These are phyloP conservation scores for Florisuga fusca DNA, from an alignment of 2,797 vertebrate species.

Conservation along the genomic window DNA sequence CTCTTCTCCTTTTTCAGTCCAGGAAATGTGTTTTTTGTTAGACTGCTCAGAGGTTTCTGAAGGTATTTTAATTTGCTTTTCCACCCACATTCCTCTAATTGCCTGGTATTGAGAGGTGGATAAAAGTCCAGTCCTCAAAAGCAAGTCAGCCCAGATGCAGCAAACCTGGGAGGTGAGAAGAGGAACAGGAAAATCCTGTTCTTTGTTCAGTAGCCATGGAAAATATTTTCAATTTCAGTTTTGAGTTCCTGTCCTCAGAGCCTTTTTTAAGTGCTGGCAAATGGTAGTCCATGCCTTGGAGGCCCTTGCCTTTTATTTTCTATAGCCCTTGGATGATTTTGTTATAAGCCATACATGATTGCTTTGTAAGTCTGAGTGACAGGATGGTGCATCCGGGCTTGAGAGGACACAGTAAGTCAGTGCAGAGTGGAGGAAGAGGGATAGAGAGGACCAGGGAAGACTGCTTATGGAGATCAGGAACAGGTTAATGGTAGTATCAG, in stretches of 20 bases:
- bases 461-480: neutral
- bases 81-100: neutral
- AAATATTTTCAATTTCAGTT: neutral
- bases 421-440: neutral
- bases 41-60: neutral
- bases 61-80: neutral
- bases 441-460: neutral
- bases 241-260: neutral
- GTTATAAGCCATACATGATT: neutral
- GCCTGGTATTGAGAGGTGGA: neutral
- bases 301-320: neutral
- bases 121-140: neutral
- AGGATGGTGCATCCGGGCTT: neutral
- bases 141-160: neutral
- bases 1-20: neutral
- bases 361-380: neutral
- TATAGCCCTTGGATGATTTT: neutral
- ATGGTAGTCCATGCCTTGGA: neutral
- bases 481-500: fast-evolving
- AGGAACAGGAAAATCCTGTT: neutral
- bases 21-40: neutral
- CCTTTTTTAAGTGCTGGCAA: neutral
- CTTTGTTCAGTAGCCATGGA: slow-evolving; percentile 10
- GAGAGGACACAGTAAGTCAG: neutral
- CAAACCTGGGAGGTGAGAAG: neutral